phyloP scores from a whole-genome alignment of 2,888 invertebrate genomes.

The Lamellibrachia satsuma region DNA sequence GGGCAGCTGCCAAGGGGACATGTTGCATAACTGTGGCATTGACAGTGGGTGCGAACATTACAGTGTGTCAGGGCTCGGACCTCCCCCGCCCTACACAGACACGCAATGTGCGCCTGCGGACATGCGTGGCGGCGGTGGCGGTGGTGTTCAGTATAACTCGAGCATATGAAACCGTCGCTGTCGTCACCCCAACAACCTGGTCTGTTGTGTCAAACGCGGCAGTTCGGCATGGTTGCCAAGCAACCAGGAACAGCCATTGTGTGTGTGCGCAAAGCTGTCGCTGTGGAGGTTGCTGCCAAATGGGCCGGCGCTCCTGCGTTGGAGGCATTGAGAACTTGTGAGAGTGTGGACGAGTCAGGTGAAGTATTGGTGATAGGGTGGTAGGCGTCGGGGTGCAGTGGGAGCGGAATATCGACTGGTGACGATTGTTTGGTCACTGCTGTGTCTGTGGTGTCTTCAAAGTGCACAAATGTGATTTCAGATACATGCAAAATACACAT shows the following conservation, averaged over 20 bases:
- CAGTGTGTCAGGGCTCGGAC: background rate
- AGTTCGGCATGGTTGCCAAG: background rate
- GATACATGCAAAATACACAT: background rate
- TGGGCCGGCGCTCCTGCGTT: background rate
- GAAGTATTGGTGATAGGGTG: background rate
- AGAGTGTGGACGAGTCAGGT: background rate
- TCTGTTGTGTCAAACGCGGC: background rate
- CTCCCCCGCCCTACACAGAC: background rate
- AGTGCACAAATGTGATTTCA: background rate
- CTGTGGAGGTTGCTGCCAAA: background rate
- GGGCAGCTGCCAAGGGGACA: background rate
- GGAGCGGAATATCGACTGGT: background rate
- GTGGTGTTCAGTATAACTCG: background rate
- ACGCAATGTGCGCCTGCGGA: background rate
- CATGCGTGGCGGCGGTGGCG: background rate
- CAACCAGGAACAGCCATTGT: background rate
- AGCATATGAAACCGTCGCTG: background rate
- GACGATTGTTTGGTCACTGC: background rate
- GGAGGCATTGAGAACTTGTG: background rate
- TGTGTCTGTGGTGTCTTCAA: background rate
- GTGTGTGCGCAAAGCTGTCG: background rate
- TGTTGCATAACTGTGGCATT: slow-evolving; percentile 4
- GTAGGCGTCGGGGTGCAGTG: background rate
- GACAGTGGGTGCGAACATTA: slow-evolving; percentile 5
- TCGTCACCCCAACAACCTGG: background rate